phyloP scores from a whole-genome alignment of 2,888 invertebrate species.

The Ichneumoninae sp. region DNA sequence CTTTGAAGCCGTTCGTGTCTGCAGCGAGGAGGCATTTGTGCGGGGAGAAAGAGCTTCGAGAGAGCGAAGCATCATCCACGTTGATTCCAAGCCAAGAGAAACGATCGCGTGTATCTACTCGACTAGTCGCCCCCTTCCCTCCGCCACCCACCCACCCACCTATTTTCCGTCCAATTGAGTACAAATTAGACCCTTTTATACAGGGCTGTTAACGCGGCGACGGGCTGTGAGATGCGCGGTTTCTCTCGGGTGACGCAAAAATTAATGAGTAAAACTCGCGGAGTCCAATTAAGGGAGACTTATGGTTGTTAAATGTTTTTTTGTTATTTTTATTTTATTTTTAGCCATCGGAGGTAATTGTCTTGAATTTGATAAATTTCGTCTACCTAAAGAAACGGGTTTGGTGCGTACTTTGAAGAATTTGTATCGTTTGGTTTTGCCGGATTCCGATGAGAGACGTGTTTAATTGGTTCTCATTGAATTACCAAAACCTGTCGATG shows the following conservation, averaged over 20 bases:
- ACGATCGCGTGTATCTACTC: slow-evolving; percentile 30
- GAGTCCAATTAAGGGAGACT: background rate
- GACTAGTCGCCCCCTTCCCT: background rate
- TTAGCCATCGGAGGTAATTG: background rate
- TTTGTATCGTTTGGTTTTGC: no score
- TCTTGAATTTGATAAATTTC: background rate
- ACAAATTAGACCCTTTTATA: slow-evolving; percentile 42
- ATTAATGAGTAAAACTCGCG: background rate
- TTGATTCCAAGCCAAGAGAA: slow-evolving; percentile 32
- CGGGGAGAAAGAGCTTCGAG: slow-evolving; percentile 13
- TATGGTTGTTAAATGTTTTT: background rate
- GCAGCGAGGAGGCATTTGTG: slow-evolving; percentile 41
- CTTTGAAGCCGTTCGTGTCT: slow-evolving; percentile 57
- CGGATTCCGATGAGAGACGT: no score
- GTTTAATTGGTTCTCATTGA: no score
- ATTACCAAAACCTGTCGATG: no score
- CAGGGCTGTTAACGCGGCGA: slow-evolving; percentile 11
- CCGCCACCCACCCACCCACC: background rate
- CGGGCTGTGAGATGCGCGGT: background rate
- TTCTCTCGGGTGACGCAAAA: background rate
- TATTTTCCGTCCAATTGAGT: slow-evolving; percentile 37
- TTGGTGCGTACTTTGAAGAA: no score
- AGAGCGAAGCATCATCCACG: slow-evolving; percentile 38
- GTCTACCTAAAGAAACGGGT: no score
- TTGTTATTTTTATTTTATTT: background rate